Evolutionary conservation across 2,797 vertebrate genomes (phyloP).

Genomic region (Varecia variegata): DNA sequence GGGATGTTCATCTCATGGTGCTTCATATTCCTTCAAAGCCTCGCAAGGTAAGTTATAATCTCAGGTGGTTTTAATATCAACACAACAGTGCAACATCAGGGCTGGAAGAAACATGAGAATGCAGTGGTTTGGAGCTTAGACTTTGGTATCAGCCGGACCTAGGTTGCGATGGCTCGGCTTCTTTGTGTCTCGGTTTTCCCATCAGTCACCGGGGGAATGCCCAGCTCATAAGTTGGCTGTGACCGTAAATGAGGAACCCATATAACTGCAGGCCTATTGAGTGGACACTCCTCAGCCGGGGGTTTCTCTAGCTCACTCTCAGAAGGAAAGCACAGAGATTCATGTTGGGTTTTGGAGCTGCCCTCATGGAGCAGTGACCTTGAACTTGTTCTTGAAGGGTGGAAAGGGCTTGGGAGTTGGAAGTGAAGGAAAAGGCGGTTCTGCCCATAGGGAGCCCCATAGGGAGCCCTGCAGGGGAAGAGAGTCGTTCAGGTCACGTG

Average conservation of each 20-base stretch:
- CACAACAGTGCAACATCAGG: neutral
- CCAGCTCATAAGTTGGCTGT: neutral
- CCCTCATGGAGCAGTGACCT: neutral
- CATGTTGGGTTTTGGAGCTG: neutral
- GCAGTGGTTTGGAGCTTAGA: neutral
- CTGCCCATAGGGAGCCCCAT: neutral
- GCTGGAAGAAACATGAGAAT: neutral
- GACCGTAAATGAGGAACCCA: neutral
- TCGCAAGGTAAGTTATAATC: neutral
- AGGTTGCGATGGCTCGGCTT: neutral
- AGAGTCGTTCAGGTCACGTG: neutral
- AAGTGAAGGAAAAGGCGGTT: neutral
- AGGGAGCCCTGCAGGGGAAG: accelerated
- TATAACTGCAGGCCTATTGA: neutral
- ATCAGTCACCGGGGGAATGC: neutral
- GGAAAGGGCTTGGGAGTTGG: neutral
- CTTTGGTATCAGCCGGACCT: neutral
- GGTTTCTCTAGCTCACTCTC: neutral
- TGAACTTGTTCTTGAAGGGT: neutral
- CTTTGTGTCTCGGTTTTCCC: neutral
- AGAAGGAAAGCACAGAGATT: neutral
- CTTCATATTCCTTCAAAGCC: neutral
- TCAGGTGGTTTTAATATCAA: neutral
- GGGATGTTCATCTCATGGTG: neutral
- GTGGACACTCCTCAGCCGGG: neutral